Evolutionary conservation across 1,140 invertebrate species (phyloP).

Genomic region (Cydia splendana): DNA sequence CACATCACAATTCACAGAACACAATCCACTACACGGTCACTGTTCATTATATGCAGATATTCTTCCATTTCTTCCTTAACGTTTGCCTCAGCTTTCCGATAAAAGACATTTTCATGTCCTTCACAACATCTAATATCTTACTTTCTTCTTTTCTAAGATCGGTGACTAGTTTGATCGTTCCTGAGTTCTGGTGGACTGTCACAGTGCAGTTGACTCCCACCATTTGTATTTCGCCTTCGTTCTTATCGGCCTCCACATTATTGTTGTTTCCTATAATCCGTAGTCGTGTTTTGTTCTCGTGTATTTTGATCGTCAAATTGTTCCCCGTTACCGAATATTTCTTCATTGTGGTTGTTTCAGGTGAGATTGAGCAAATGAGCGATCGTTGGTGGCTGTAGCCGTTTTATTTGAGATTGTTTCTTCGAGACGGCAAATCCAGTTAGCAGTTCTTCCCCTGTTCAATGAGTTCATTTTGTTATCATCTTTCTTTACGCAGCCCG

Average conservation of each 20-base stretch:
- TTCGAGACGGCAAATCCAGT: constrained; percentile 8
- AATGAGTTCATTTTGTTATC: constrained; percentile 11
- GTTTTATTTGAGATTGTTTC: constrained; percentile 13
- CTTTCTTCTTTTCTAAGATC: neutral
- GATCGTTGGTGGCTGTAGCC: neutral
- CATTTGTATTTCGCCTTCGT: constrained; percentile 38
- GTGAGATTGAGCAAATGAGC: neutral
- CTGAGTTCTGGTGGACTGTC: constrained; percentile 38
- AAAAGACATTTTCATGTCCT: neutral
- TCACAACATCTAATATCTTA: neutral
- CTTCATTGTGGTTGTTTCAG: constrained; percentile 36
- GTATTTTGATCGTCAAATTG: constrained; percentile 43
- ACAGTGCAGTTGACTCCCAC: constrained; percentile 40
- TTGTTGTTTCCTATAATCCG: constrained; percentile 44
- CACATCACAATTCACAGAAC: neutral
- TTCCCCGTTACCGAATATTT: constrained; percentile 39
- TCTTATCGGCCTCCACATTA: constrained; percentile 38
- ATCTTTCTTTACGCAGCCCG: neutral
- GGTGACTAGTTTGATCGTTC: constrained; percentile 37
- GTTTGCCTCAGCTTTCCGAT: neutral
- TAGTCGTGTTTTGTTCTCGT: constrained; percentile 36
- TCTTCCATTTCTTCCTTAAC: neutral
- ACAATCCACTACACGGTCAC: constrained; percentile 1
- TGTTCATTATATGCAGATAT: neutral
- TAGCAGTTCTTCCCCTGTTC: constrained; percentile 21